Base-by-base conservation (phyloP, 1,140 invertebrate species). In the Tenebrio molitor region DNA sequence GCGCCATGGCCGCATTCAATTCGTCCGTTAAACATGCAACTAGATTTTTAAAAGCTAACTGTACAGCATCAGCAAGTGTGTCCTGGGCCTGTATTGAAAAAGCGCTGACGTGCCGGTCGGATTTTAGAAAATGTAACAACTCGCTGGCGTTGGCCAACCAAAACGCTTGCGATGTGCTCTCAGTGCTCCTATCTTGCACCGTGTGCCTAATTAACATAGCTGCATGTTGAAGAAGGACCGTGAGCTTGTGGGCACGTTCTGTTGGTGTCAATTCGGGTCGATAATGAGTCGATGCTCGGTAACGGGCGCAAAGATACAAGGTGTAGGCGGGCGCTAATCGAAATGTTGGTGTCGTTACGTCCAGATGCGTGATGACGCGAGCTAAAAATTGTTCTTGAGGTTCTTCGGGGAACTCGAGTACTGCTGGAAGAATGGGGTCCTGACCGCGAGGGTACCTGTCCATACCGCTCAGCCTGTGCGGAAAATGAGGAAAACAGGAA, bases 141-240 rank as follows among this genome's bases (percentile, higher is more conserved):
- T 99, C 97, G 6, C 95, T 97, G 0, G 95, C 91, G 82, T 99
- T 99, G 1, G 97, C 96, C 86, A 99, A 90, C 97, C 97, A 99
- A 78, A 98, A 96, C 0, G 97, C 95, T 70, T 97, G 86, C 0
- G 91, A 92, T 8, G 91, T 90, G 0, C 93, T 91, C 83, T 97
- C 94, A 64, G 90, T 89, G 80, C 94, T 93, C 58, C 92, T 86
- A 76, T 95, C 93, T 89, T 95, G 84, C 1, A 80, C 75, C 0
- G 77, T 80, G 63, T 79, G 79, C 19, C 78, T 44, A 46, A 81
- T 79, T 12, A 83, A 44, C 78, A 82, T 81, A 12, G 96, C 93
- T 16, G 98, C 94, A 82, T 96, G 95, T 74, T 94, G 94, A 33
- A 97, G 85, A 81, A 97, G 91, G 7, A 93, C 89, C 0, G 95